Evolutionary conservation across 2,888 invertebrate species (phyloP), one percentile per base, ranked within the genome.

Genomic region (Oxystoma pomonae): DNA sequence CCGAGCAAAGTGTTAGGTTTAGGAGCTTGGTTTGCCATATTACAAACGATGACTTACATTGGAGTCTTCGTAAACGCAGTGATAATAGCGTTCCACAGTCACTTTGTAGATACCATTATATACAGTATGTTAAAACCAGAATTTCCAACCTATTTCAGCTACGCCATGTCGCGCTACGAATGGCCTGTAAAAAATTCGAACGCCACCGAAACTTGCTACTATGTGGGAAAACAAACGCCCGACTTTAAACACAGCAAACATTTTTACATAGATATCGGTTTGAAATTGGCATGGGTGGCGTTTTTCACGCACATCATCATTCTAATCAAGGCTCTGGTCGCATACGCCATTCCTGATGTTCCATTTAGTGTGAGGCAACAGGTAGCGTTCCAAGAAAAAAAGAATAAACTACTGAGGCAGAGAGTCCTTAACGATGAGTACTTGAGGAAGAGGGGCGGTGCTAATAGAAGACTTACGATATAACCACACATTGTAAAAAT

Each of bases 321-420:
- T 70, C 81, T 86, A 20, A 65, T 85, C 58, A 86, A 86, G 21
- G 84, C 85, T 1, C 78, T 86, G 55, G 82, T 89, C 79, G 84
- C 86, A 16, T 86, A 86, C 74, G 79, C 81, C 16, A 86, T 87
- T 64, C 86, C 87, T 1, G 86, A 85, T 66, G 78, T 84, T 1
- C 86, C 87, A 1, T 74, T 74, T 50, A 77, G 80, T 1, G 81
- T 85, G 9, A 71, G 68, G 52, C 70, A 71, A 58, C 66, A 70
- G 60, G 49, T 73, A 16, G 68, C 67, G 21, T 58, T 67, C 56
- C 65, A 68, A 63, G 71, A 72, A 52, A 67, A 64, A 58, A 62
- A 65, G 55, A 60, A 67, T 16, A 71, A 67, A 57, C 67, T 65
- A 18, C 51, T 61, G 3, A 65, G 67, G 58, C 60, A 68, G 60